phyloP scores from a whole-genome alignment of 37 sponge, comb jelly and placozoan species.

The Aplysina aerophoba region DNA sequence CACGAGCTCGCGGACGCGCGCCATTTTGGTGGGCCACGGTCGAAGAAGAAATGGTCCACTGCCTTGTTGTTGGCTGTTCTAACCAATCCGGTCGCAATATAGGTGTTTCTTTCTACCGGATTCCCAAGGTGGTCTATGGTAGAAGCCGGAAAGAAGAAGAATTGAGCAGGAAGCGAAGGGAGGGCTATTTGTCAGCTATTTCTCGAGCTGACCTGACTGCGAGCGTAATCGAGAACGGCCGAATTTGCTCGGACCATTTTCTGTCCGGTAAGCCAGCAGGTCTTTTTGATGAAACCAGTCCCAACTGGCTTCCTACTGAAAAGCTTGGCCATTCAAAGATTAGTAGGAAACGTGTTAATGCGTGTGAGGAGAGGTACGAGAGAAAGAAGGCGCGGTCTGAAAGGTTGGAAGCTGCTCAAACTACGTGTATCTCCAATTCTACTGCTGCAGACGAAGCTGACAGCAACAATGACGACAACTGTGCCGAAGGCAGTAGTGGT shows the following conservation, averaged over 20 bases:
- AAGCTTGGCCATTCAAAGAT: constrained; percentile 36
- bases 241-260: constrained; percentile 44
- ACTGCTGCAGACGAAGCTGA: no score
- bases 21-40: no score
- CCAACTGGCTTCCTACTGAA: constrained; percentile 40
- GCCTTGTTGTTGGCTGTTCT: constrained; percentile 18
- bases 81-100: constrained; percentile 37
- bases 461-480: neutral
- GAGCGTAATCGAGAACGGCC: constrained; percentile 12
- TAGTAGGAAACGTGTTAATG: neutral
- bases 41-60: constrained; percentile 20
- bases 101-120: constrained; percentile 41
- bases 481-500: neutral
- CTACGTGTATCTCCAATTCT: no score
- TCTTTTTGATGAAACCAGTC: constrained; percentile 34
- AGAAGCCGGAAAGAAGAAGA: constrained; percentile 23
- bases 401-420: neutral
- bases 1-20: no score
- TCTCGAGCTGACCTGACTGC: constrained; percentile 38
- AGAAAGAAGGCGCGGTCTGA: neutral
- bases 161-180: constrained; percentile 27
- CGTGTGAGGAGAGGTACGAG: neutral
- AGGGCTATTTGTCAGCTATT: constrained; percentile 36
- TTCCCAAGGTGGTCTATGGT: neutral
- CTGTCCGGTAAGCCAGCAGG: constrained; percentile 42